Base-by-base conservation (phyloP, 2,113 vertebrate species). In the Malurus elegans region DNA sequence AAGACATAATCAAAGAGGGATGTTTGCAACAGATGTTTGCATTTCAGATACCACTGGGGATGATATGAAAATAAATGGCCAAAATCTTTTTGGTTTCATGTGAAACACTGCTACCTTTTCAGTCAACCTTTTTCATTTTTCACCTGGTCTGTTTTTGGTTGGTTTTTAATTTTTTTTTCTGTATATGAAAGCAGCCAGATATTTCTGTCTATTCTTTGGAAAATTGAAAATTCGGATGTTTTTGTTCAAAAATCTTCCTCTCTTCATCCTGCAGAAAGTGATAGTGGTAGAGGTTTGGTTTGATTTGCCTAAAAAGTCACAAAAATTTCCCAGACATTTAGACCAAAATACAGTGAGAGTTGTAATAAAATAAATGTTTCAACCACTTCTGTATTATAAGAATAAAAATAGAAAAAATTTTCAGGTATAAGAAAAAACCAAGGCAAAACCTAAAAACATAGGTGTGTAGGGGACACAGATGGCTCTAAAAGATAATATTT, bases 1-100 rank as follows among this genome's bases (percentile, higher is more conserved):
- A 92, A 75, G 79, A 58, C 25, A 4, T 96, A 92, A 95, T 89
- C 74, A 60, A 95, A 96, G 60, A 82, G 47, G 79, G 58, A 94
- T 88, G 90, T 70, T 92, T 83, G 75, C 47, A 80, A 34, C 92
- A 96, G 79, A 91, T 92, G 74, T 79, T 81, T 88, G 67, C 38
- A 54, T 88, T 88, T 92, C 15, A 45, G 42, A 70, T 76, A 56
- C 20, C 38, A 47, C n/a, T 86, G 38, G 19, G 17, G 71, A 80
- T 18, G 13, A 36, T 79, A 58, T n/a, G 34, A 90, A 92, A 86
- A 88, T 50, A 86, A 42, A 74, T 70, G 32, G 60, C 65, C 42
- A 62, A 88, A 65, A 12, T 34, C 75, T 54, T 80, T 54, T 64
- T 57, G 1, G 3, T 84, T 93, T 90, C 50, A 84, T 60, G 25